Evolutionary conservation across 1,140 invertebrate species (phyloP).

Genomic region (Mactra quadrangularis): DNA sequence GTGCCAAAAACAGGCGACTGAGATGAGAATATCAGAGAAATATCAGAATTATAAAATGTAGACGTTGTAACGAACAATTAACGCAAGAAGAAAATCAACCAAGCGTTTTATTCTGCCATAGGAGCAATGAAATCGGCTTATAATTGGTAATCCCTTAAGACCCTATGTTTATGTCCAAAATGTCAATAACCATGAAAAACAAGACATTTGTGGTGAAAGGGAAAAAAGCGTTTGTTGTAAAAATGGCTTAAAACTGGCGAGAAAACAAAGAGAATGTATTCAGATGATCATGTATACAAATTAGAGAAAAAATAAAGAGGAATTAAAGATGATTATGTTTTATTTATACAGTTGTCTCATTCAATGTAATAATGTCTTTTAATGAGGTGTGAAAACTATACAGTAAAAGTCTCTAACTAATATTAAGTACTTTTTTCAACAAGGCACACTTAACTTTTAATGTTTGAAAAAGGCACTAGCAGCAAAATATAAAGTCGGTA

Average conservation of each 20-base stretch:
- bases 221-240: conserved; percentile 29
- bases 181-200: conserved; percentile 48
- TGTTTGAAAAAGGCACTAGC: no score
- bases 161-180: conserved; percentile 51
- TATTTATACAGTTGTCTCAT: conserved; percentile 55
- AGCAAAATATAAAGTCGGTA: no score
- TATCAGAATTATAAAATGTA: conserved; percentile 30
- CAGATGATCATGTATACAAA: conserved; percentile 54
- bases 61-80: conserved; percentile 64
- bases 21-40: conserved; percentile 1
- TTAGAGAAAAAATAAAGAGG: conserved; percentile 24
- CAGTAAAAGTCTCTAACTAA: conserved; percentile 12
- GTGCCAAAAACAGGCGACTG: conserved; percentile 22
- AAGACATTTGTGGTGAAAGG: conserved; percentile 33
- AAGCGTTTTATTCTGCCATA: conserved; percentile 15
- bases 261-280: conserved; percentile 20
- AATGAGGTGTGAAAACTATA: conserved; percentile 41
- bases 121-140: conserved; percentile 61
- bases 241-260: conserved; percentile 47
- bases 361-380: conserved; percentile 11
- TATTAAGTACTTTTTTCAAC: no score
- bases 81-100: conserved; percentile 16
- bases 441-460: no score
- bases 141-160: conserved; percentile 53
- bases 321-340: conserved; percentile 5